Conservation (phyloP, 1,140 invertebrate species). For the Thaumetopoea pityocampa region DNA sequence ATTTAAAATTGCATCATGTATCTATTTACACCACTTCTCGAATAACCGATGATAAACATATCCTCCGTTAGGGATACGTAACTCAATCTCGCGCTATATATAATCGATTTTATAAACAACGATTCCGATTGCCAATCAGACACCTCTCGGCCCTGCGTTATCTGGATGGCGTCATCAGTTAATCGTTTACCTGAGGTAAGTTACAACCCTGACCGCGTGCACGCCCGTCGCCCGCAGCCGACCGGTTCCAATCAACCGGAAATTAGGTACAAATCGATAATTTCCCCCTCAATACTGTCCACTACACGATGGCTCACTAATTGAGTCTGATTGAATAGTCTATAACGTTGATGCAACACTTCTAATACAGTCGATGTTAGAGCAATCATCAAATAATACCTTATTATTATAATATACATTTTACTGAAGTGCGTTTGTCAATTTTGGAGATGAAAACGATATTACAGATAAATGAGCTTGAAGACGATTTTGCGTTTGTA, state of each 20-base stretch:
- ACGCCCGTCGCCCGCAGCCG: slow-evolving; percentile 49
- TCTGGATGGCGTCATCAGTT: slow-evolving; percentile 8
- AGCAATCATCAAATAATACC: slow-evolving; percentile 4
- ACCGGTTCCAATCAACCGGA: slow-evolving; percentile 46
- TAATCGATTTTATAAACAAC: slow-evolving; percentile 3
- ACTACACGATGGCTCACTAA: slow-evolving; percentile 35
- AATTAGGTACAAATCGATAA: slow-evolving; percentile 66
- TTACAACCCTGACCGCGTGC: slow-evolving; percentile 39
- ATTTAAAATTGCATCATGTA: no score
- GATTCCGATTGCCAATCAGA: slow-evolving; percentile 10
- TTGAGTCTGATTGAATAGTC: slow-evolving; percentile 48
- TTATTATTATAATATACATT: no score
- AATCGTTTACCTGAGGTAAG: slow-evolving; percentile 14
- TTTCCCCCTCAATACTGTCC: slow-evolving; percentile 48
- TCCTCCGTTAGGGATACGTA: no score
- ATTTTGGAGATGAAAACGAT: no score
- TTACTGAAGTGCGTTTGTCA: no score
- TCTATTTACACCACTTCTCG: no score
- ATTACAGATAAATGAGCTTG: no score
- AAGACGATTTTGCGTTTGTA: no score
- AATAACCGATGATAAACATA: no score
- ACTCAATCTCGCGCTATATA: background rate
- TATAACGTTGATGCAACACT: slow-evolving; percentile 2
- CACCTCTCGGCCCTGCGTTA: slow-evolving; percentile 1
- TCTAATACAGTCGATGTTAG: slow-evolving; percentile 10